Conservation (phyloP, 2,888 invertebrate species). For the Pristionchus arcanus region DNA sequence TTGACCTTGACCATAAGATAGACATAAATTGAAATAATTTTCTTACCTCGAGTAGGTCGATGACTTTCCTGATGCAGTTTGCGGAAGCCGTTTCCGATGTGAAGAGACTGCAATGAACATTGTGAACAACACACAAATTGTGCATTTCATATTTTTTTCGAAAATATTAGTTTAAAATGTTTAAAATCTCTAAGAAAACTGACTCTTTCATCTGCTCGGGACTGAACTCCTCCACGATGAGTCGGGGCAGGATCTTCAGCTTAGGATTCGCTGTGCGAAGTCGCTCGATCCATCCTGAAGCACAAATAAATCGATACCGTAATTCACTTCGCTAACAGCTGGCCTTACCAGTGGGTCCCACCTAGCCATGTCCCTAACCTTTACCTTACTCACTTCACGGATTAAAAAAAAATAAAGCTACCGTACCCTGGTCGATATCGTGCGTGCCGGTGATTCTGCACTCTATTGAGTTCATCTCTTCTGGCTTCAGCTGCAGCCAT, state of each 20-base stretch:
- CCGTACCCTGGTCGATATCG: slow-evolving; percentile 54
- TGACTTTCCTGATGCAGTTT: slow-evolving; percentile 14
- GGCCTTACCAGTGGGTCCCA: no score
- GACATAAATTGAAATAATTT: background rate
- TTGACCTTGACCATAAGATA: background rate
- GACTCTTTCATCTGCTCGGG: slow-evolving; percentile 18
- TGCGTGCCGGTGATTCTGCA: slow-evolving; percentile 44
- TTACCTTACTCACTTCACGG: no score
- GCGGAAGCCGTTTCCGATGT: background rate
- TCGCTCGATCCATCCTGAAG: slow-evolving; percentile 47
- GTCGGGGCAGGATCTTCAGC: slow-evolving; percentile 49
- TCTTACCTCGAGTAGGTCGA: slow-evolving; percentile 19
- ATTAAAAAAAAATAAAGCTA: background rate
- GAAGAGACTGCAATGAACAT: slow-evolving; percentile 27
- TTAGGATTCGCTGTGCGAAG: slow-evolving; percentile 41
- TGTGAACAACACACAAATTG: no score
- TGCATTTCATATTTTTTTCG: no score
- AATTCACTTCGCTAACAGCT: no score
- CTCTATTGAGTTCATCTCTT: background rate
- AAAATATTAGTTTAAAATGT: no score
- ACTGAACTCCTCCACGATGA: slow-evolving; percentile 50
- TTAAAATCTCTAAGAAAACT: background rate
- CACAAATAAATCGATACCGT: background rate
- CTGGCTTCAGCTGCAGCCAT: slow-evolving; percentile 48
- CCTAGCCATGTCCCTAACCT: no score